These are phyloP conservation scores for Xenops minutus DNA, from an alignment of 2,797 vertebrate species.

Conservation along the genomic window DNA sequence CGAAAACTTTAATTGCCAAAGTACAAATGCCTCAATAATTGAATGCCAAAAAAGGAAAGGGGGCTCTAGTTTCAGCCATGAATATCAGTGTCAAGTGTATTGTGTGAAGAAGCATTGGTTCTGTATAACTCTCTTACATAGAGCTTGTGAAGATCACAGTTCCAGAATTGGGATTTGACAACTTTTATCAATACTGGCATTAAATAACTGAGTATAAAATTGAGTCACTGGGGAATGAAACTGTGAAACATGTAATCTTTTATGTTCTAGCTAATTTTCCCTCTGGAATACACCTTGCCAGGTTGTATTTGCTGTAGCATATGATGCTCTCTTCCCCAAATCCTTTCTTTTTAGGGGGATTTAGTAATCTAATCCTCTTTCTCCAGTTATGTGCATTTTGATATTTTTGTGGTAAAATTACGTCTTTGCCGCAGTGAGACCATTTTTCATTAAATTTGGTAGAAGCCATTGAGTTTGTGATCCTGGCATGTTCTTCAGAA, in stretches of 20 bases:
- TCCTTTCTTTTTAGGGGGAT: fast-evolving
- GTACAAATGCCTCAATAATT: not conserved
- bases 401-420: not conserved
- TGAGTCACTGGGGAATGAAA: not conserved
- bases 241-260: not conserved
- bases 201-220: not conserved
- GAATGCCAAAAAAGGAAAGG: not conserved
- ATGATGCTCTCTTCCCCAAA: not conserved
- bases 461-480: not conserved
- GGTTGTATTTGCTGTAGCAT: not conserved
- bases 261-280: not conserved
- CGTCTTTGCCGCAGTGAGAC: not conserved
- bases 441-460: not conserved
- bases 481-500: not conserved
- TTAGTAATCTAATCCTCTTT: not conserved
- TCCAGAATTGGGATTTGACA: not conserved
- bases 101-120: not conserved
- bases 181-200: not conserved
- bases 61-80: not conserved
- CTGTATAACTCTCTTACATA: not conserved
- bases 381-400: not conserved
- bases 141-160: not conserved
- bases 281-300: not conserved
- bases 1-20: not conserved
- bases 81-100: not conserved